A percentile compares a stretch with the other conserved stretches of the same genome.
Evolutionary conservation across 2,888 invertebrate species (phyloP).

Genomic region (Apomyelois bistriatella): DNA sequence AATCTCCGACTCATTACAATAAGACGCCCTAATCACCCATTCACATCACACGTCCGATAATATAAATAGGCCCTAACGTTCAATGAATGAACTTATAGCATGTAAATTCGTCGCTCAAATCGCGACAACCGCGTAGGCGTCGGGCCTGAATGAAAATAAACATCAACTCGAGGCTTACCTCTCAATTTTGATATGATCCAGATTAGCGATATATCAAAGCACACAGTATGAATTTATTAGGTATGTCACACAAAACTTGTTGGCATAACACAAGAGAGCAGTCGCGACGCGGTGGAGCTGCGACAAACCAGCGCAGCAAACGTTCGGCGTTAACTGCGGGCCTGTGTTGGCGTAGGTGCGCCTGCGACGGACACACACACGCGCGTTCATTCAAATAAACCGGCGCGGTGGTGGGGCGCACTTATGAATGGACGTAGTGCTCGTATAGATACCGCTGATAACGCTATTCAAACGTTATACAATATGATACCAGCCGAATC

Average conservation of each 20-base stretch:
- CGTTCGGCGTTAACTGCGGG: conserved; percentile 50
- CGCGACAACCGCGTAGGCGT: conserved; percentile 75
- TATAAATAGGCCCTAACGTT: conserved; percentile 67
- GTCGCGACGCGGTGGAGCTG: conserved; percentile 38
- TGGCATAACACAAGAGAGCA: conserved; percentile 57
- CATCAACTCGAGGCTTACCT: conserved; percentile 61
- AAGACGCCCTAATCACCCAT: conserved; percentile 60
- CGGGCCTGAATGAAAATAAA: conserved; percentile 73
- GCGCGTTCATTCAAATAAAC: conserved; percentile 59
- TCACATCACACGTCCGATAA: conserved; percentile 69
- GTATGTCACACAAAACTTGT: conserved; percentile 55
- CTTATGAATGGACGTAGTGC: conserved; percentile 79
- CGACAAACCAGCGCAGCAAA: conserved; percentile 41
- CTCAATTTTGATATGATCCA: conserved; percentile 75
- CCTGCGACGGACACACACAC: conserved; percentile 63
- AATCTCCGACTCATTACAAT: conserved; percentile 37
- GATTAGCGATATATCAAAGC: conserved; percentile 68
- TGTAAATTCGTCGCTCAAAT: conserved; percentile 78
- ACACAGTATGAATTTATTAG: conserved; percentile 46
- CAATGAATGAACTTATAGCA: conserved; percentile 75
- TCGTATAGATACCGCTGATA: conserved; percentile 71
- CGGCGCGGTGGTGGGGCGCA: conserved; percentile 52
- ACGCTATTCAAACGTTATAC: conserved; percentile 57
- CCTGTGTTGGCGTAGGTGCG: conserved; percentile 45
- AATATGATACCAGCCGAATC: conserved; percentile 39